Evolutionary conservation across 2,797 vertebrate species (phyloP), one percentile per base, ranked within the genome.

Genomic region (Schizopygopsis malacanthus): DNA sequence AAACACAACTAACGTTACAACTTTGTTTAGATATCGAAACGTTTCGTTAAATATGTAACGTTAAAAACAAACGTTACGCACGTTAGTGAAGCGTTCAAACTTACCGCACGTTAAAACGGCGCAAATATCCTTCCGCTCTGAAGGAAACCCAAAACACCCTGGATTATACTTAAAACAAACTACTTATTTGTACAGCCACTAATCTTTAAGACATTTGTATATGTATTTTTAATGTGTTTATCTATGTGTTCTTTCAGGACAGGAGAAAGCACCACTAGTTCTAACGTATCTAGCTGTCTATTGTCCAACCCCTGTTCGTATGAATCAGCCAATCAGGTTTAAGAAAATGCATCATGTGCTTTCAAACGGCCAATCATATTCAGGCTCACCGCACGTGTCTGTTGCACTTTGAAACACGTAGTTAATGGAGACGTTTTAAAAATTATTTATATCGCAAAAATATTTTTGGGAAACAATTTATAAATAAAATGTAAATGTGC

Each of bases 311-410:
- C 25, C 50, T 63, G 89, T 89, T 83, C 87, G 91, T 95, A 94
- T 91, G 92, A 96, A 96, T 89, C 75, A 84, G 41, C 95, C 94
- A 96, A 96, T 95, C 82, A 72, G 22, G 86, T 18, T 20, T 41
- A 25, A 47, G 37, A 16, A 70, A 1, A 0, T 0, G 0, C 7
- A 50, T 79, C 93, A 93, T 91, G 90, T 94, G 94, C 45, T 77
- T 41, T 1, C 10, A 85, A 59, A 43, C 33, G 25, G 9, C 90
- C 89, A 92, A 90, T 91, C 59, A 85, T 16, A 2, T 52, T 41
- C 3, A 18, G 12, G 41, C 15, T 45, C 12, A 45, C 2, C 18
- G 20, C 50, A 77, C 20, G 56, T n/a, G 59, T 41, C 71, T 67
- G 47, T 76, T 25, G 28, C 72, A 8, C 8, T 25, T 52, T 37